Percentiles rank a stretch among this genome's conserved stretches.
phyloP scores from a whole-genome alignment of 2,888 invertebrate genomes.

The Hypena proboscidalis region DNA sequence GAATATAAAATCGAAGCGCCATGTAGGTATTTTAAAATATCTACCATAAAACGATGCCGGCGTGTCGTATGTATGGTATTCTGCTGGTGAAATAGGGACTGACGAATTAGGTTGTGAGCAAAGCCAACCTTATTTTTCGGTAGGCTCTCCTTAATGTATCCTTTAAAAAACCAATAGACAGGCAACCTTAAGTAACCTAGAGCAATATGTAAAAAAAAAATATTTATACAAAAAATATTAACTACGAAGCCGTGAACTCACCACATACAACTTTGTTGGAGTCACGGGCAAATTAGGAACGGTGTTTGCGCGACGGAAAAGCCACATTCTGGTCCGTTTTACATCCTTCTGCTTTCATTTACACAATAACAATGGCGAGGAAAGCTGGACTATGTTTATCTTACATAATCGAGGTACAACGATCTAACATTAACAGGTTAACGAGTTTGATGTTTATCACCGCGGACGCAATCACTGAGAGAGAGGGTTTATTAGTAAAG shows the following conservation, averaged over 20 bases:
- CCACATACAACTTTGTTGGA: conserved; percentile 49
- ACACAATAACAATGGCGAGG: conserved; percentile 22
- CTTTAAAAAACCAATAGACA: no score
- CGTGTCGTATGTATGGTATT: no score
- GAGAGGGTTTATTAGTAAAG: conserved; percentile 10
- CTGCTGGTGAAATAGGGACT: no score
- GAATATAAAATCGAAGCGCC: no score
- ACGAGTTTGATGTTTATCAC: conserved; percentile 48
- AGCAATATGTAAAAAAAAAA: background rate
- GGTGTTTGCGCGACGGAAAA: conserved; percentile 66
- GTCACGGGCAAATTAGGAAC: conserved; percentile 54
- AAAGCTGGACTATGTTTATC: conserved; percentile 42
- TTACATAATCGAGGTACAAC: conserved; percentile 54
- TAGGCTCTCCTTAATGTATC: no score
- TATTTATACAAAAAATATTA: background rate
- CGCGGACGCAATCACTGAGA: conserved; percentile 21
- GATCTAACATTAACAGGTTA: conserved; percentile 62
- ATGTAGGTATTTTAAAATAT: no score
- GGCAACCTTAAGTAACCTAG: no score
- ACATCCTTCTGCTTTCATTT: conserved; percentile 21
- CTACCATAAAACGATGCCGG: no score
- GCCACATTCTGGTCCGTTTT: conserved; percentile 57
- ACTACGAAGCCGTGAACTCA: conserved; percentile 39
- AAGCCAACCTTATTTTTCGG: no score
- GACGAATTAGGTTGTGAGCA: no score